Percentiles rank a stretch among this genome's conserved stretches.
These are phyloP conservation scores for Amblyopsis hoosieri DNA, from an alignment of 2,797 vertebrate species.

Conservation along the genomic window DNA sequence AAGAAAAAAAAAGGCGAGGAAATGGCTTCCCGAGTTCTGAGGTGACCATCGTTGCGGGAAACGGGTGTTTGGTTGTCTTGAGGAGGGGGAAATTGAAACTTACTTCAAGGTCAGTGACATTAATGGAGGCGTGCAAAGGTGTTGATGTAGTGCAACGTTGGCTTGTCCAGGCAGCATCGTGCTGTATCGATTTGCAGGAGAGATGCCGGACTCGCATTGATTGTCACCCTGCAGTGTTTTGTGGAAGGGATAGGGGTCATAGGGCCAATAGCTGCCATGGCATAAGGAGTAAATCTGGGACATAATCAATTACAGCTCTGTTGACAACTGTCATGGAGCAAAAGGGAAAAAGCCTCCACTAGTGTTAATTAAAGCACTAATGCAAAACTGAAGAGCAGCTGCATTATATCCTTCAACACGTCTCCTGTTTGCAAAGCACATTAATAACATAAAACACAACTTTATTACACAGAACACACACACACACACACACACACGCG, in stretches of 20 bases:
- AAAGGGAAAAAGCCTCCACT: too few relatives aligned
- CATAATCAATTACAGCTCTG: neutral
- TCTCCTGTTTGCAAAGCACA: too few relatives aligned
- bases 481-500: neutral
- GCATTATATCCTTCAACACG: too few relatives aligned
- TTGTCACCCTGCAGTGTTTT: conserved; percentile 62
- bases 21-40: conserved; percentile 67
- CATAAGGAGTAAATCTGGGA: conserved; percentile 47
- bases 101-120: conserved; percentile 81
- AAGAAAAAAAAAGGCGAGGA: conserved; percentile 44
- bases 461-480: neutral
- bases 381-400: too few relatives aligned
- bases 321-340: too few relatives aligned
- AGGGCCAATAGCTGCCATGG: conserved; percentile 42
- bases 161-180: conserved; percentile 58
- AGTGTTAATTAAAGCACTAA: too few relatives aligned
- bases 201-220: conserved; percentile 61
- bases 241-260: conserved; percentile 20
- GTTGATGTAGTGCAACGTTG: conserved; percentile 59
- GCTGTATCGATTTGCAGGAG: conserved; percentile 60
- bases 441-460: too few relatives aligned
- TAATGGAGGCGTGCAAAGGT: conserved; percentile 73
- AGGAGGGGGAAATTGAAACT: conserved; percentile 78
- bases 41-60: conserved; percentile 58
- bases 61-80: conserved; percentile 52